Evolutionary conservation across 1,140 invertebrate species (phyloP).

Genomic region (Wiebesia pumilae): DNA sequence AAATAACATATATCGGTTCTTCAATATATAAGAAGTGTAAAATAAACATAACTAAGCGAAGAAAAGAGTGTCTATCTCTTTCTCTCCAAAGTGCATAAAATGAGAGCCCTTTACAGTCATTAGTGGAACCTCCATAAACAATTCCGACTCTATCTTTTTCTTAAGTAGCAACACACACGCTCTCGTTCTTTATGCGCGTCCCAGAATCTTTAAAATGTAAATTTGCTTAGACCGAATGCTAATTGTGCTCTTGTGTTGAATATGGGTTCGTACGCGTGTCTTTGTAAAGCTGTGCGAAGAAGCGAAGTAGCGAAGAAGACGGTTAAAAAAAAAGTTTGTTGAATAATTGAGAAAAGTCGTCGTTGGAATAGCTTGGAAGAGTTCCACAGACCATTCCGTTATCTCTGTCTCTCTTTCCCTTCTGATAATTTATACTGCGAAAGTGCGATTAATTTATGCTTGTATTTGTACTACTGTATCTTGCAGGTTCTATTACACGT

Average conservation of each 20-base stretch:
- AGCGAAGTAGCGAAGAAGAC: slow-evolving; percentile 31
- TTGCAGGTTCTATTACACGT: too few relatives aligned
- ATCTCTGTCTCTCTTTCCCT: background rate
- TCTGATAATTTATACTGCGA: background rate
- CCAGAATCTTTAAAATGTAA: slow-evolving; percentile 56
- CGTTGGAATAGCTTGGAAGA: background rate
- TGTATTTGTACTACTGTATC: background rate
- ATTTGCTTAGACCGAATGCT: slow-evolving; percentile 62
- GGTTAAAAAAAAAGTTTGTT: background rate
- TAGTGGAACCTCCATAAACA: slow-evolving; percentile 39
- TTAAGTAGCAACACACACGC: background rate
- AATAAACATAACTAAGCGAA: slow-evolving; percentile 2
- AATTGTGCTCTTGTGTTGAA: slow-evolving; percentile 40
- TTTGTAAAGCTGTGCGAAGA: slow-evolving; percentile 1
- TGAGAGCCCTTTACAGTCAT: background rate
- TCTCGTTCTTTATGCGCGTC: background rate
- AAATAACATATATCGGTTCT: slow-evolving; percentile 21
- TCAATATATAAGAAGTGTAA: slow-evolving; percentile 15
- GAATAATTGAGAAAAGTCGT: slow-evolving; percentile 18
- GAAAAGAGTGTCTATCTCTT: background rate
- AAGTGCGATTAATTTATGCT: background rate
- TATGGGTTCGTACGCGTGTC: background rate
- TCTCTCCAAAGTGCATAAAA: slow-evolving; percentile 3
- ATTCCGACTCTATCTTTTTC: slow-evolving; percentile 12
- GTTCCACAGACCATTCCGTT: background rate